These are phyloP conservation scores for Dendrocopos noguchii DNA, from an alignment of 2,113 vertebrate species.

Conservation along the genomic window DNA sequence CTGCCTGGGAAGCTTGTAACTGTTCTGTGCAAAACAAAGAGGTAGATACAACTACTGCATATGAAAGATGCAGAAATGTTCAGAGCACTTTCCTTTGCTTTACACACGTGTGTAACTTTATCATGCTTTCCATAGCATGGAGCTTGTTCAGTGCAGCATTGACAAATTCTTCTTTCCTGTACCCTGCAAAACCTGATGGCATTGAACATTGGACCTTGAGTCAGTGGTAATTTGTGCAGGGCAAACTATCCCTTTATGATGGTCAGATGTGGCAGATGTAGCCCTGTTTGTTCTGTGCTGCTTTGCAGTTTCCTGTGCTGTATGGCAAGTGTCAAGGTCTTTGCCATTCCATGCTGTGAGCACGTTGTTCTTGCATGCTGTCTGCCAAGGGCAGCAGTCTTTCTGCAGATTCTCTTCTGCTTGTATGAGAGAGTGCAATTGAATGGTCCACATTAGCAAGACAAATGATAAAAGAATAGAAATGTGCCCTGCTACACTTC, in stretches of 20 bases:
- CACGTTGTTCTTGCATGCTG: not conserved
- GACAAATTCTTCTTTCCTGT: not conserved
- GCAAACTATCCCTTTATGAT: not conserved
- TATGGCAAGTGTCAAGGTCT: not conserved
- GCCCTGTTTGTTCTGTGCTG: not conserved
- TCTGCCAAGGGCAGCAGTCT: not conserved
- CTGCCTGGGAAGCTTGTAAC: not conserved
- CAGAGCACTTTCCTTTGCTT: not conserved
- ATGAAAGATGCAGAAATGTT: not conserved
- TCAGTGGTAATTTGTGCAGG: not conserved
- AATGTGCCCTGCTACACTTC: not conserved
- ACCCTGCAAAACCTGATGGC: not conserved
- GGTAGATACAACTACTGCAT: not conserved
- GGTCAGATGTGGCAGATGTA: not conserved
- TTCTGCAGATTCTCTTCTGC: not conserved
- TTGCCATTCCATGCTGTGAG: not conserved
- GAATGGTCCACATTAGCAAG: not conserved
- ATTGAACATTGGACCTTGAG: constrained; percentile 31
- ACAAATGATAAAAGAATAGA: not conserved
- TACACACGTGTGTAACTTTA: not conserved
- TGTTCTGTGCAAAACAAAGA: not conserved
- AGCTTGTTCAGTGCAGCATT: not conserved
- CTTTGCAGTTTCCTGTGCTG: not conserved
- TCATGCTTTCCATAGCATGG: not conserved
- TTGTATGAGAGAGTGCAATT: not conserved